Conservation (phyloP, 2,888 invertebrate species). For the Thymelicus acteon region DNA sequence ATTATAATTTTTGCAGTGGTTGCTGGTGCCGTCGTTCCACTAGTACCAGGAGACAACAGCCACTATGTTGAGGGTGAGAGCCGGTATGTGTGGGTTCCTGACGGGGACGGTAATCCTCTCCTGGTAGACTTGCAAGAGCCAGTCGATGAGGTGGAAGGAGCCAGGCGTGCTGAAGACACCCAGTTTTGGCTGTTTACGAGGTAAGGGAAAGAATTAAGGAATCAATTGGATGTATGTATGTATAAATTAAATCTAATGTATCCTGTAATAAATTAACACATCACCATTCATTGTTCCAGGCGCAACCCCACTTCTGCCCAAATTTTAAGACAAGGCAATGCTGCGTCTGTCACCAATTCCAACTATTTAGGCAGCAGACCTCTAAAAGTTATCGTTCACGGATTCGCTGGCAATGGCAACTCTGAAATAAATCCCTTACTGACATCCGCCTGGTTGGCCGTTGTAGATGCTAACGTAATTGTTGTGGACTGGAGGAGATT, state of each 20-base stretch:
- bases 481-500: conserved; percentile 62
- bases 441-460: conserved; percentile 54
- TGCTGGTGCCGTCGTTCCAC: too few species aligned
- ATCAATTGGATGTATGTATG: too few species aligned
- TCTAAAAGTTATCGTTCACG: conserved; percentile 56
- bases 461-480: conserved; percentile 58
- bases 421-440: conserved; percentile 50
- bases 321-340: conserved; percentile 52
- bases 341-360: conserved; percentile 41
- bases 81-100: neutral
- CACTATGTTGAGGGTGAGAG: neutral
- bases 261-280: too few species aligned
- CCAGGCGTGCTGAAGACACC: neutral
- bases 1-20: too few species aligned
- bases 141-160: neutral
- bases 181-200: conserved; percentile 63
- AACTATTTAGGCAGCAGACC: conserved; percentile 52
- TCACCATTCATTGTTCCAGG: conserved; percentile 45
- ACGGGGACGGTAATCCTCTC: neutral
- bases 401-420: conserved; percentile 57
- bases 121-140: neutral
- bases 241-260: too few species aligned
- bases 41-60: neutral
- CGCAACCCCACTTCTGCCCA: conserved; percentile 50
- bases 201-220: conserved; percentile 37